Evolutionary conservation across 2,113 vertebrate genomes (phyloP), one percentile per base, ranked within the genome.

Genomic region (Ahaetulla prasina): DNA sequence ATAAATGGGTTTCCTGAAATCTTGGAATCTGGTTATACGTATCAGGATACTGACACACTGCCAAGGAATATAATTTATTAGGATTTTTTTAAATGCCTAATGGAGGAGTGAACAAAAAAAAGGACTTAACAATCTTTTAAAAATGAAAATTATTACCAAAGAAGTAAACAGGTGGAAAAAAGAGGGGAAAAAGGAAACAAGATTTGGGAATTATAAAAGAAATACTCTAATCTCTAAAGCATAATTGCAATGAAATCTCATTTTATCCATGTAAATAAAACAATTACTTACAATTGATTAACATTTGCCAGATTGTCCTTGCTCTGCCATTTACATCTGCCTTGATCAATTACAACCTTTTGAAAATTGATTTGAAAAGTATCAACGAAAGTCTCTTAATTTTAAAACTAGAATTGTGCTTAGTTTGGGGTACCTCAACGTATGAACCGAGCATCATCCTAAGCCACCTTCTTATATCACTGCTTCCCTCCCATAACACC

Each of bases 71-170:
- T 49, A 88, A 2, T 90, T 92, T 93, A 90, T 91, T 45, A 1
- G 55, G 30, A 50, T 35, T 80, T 87, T 87, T 93, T 94, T 89
- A 53, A 2, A 92, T 0, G 14, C 85, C 52, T 20, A 90, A 8
- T 14, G 94, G 89, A 91, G 10, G 92, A 93, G 3, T 45, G 87
- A 87, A 53, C 89, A 87, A 0, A 49, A 54, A 96, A 96, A 89
- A 95, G 91, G 91, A 10, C 95, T n/a, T 25, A 89, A 54, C 8
- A 68, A 8, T 12, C 30, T 90, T 91, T 74, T 54, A 50, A 86
- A 52, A 16, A 87, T 87, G n/a, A 87, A 22, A 22, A 87, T 68
- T 47, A 3, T 8, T 53, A 60, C 0, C 18, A 1, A 35, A 11
- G 91, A 30, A 93, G 50, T 27, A 95, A 68, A 87, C 47, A 3